These are phyloP conservation scores for Deroptyus accipitrinus DNA, from an alignment of 2,113 vertebrate genomes.

Conservation along the genomic window DNA sequence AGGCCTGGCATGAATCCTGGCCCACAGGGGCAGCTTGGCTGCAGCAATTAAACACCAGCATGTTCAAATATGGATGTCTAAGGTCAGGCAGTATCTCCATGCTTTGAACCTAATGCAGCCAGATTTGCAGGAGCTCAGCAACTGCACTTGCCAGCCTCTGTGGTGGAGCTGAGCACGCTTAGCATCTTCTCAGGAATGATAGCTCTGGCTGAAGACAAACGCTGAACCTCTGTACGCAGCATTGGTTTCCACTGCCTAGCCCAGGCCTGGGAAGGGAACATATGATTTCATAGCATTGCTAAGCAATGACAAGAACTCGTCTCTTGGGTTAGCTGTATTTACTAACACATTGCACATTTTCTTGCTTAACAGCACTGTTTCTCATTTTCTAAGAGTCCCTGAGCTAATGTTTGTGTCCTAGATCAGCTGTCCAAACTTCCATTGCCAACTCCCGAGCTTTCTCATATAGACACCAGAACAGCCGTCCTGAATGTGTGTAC, in stretches of 20 bases:
- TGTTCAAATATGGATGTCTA: neutral
- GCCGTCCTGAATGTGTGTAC: neutral
- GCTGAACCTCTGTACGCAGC: neutral
- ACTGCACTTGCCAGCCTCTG: neutral
- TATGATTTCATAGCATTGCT: slow-evolving; percentile 62
- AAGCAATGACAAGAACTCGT: slow-evolving; percentile 35
- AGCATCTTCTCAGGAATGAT: neutral
- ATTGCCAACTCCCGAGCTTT: neutral
- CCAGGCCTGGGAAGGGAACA: slow-evolving; percentile 6
- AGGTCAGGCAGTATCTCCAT: neutral
- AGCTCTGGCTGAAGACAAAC: neutral
- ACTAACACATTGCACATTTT: slow-evolving; percentile 34
- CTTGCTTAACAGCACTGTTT: slow-evolving; percentile 6
- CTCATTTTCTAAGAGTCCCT: slow-evolving; percentile 19
- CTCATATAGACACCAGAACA: neutral
- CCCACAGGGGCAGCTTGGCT: neutral
- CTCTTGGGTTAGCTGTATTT: slow-evolving; percentile 39
- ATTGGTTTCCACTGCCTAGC: neutral
- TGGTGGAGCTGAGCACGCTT: neutral
- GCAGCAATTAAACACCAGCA: neutral
- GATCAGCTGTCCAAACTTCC: slow-evolving; percentile 2
- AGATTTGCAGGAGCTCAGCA: neutral
- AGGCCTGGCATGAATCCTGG: neutral
- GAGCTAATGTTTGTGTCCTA: neutral
- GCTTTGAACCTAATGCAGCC: neutral